phyloP scores from a whole-genome alignment of 2,113 vertebrate genomes.

The Ascaphus truei region DNA sequence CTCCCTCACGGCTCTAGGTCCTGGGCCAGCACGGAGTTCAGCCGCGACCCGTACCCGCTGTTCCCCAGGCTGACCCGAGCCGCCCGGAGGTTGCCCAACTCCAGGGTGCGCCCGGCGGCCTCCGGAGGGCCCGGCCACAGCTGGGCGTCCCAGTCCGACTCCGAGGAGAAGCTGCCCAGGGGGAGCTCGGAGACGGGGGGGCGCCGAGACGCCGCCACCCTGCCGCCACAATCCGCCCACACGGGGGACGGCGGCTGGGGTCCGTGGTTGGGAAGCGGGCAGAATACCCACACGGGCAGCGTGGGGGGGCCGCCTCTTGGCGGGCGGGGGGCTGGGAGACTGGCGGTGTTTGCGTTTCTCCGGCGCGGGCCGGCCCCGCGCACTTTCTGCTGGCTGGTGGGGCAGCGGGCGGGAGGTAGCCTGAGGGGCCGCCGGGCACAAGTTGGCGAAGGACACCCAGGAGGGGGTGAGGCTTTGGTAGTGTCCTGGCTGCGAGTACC shows the following conservation, averaged over 20 bases:
- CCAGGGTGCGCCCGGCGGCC: neutral
- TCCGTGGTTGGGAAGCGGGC: neutral
- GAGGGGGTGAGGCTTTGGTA: too few species aligned
- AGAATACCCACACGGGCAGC: neutral
- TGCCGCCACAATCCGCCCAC: neutral
- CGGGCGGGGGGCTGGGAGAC: neutral
- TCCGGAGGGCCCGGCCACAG: neutral
- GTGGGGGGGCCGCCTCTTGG: neutral
- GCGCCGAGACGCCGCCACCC: neutral
- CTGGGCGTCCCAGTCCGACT: slow-evolving; percentile 16
- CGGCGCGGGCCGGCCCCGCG: too few species aligned
- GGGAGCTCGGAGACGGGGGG: neutral
- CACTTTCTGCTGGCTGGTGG: neutral
- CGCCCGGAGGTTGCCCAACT: neutral
- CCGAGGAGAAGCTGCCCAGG: neutral
- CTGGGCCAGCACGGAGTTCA: neutral
- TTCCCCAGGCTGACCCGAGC: slow-evolving; percentile 3
- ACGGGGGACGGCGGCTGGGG: neutral
- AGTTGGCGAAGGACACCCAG: too few species aligned
- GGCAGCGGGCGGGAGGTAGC: neutral
- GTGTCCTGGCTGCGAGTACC: too few species aligned
- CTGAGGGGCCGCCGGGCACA: too few species aligned
- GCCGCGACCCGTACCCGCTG: slow-evolving; percentile 3
- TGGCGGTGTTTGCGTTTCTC: slow-evolving; percentile 12
- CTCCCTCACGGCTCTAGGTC: neutral